A percentile compares a stretch with the other conserved stretches of the same genome.
These are phyloP conservation scores for Mimas tiliae DNA, from an alignment of 2,888 invertebrate species.

Conservation along the genomic window DNA sequence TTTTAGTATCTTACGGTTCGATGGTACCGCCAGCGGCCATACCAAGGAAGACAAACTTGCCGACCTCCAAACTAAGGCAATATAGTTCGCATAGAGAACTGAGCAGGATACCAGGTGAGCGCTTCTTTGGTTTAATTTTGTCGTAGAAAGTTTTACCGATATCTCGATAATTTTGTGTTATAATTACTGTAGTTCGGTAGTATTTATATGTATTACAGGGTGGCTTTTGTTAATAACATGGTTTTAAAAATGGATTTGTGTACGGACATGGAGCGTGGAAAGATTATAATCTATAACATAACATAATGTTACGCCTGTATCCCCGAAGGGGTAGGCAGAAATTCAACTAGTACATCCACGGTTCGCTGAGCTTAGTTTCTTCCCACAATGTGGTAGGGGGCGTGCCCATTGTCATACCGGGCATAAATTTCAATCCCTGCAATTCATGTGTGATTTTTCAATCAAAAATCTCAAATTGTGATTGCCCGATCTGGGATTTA, in stretches of 20 bases:
- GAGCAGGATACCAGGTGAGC: conserved; percentile 75
- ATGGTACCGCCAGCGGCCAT: conserved; percentile 64
- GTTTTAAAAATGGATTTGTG: not conserved
- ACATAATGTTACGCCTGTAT: too few species aligned
- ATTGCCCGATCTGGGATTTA: too few species aligned
- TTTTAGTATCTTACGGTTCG: conserved; percentile 61
- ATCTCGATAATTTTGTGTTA: conserved; percentile 14
- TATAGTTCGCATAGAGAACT: conserved; percentile 82
- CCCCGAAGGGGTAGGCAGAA: too few species aligned
- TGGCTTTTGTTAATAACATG: conserved; percentile 13
- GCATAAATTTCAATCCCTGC: too few species aligned
- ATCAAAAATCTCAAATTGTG: too few species aligned
- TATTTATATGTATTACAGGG: conserved; percentile 14
- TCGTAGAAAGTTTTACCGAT: conserved; percentile 13
- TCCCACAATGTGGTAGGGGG: too few species aligned
- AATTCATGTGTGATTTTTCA: too few species aligned
- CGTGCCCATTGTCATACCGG: too few species aligned
- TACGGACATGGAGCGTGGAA: not conserved
- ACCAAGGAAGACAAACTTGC: conserved; percentile 67
- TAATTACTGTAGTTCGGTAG: conserved; percentile 8
- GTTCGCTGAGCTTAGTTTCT: too few species aligned
- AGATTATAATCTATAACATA: too few species aligned
- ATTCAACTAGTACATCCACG: too few species aligned
- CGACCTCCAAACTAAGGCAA: conserved; percentile 79
- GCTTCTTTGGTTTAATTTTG: conserved; percentile 13